A percentile compares a stretch with the other conserved stretches of the same genome.
These are phyloP conservation scores for Exocentrus adspersus DNA, from an alignment of 2,888 invertebrate genomes.

Conservation along the genomic window DNA sequence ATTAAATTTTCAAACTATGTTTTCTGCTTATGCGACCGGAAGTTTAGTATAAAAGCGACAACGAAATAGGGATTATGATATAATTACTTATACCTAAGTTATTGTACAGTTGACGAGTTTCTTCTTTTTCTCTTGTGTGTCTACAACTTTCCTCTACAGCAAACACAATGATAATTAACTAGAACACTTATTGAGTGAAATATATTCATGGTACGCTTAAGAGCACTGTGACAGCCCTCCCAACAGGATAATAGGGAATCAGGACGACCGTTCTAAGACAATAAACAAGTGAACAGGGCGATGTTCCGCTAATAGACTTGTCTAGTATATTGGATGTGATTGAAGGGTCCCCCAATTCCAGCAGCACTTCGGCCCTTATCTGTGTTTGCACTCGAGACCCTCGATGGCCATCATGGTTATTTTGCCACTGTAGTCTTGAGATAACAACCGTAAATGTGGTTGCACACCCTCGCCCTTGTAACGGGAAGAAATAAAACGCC, in stretches of 20 bases:
- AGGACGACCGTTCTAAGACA: constrained; percentile 37
- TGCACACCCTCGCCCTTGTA: constrained; percentile 16
- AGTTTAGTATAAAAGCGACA: constrained; percentile 4
- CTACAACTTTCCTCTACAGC: too few species aligned
- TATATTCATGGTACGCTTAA: not conserved
- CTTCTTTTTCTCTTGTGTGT: too few species aligned
- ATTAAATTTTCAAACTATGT: constrained; percentile 13
- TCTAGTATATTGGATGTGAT: constrained; percentile 50
- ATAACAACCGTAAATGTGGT: constrained; percentile 53
- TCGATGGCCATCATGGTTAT: constrained; percentile 52
- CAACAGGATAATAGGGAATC: constrained; percentile 14
- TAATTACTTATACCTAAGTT: not conserved
- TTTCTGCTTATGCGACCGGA: constrained; percentile 2
- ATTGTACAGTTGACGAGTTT: too few species aligned
- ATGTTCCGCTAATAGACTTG: constrained; percentile 55
- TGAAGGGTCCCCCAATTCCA: constrained; percentile 42
- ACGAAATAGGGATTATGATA: not conserved
- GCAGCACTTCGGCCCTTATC: constrained; percentile 50
- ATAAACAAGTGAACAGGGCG: constrained; percentile 44
- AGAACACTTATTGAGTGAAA: not conserved
- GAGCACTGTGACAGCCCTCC: not conserved
- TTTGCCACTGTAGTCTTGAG: constrained; percentile 55
- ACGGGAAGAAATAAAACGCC: constrained; percentile 11
- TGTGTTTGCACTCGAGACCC: constrained; percentile 53
- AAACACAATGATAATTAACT: not conserved